Conservation (phyloP, 2,888 invertebrate genomes). For the Harpalus rufipes region DNA sequence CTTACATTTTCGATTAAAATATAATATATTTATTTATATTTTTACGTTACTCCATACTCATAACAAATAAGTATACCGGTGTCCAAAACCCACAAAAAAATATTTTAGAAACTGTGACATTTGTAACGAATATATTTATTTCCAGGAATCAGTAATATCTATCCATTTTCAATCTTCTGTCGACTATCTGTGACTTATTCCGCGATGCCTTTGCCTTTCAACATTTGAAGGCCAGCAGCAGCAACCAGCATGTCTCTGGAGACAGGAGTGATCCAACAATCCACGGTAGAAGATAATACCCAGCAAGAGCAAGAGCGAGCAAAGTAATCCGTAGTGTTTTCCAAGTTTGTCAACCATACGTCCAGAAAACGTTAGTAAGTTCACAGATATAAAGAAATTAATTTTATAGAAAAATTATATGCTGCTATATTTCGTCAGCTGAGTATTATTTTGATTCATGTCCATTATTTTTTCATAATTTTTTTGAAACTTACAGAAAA, state of each 20-base stretch:
- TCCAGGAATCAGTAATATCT: not conserved
- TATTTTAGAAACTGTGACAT: no score
- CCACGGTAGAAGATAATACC: conserved; percentile 1
- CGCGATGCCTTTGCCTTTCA: not conserved
- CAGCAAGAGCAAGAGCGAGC: not conserved
- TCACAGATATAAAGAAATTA: not conserved
- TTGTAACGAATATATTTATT: not conserved
- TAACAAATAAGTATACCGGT: no score
- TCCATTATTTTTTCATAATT: no score
- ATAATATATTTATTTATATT: no score
- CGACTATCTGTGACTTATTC: not conserved
- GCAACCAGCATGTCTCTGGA: not conserved
- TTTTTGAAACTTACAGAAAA: no score
- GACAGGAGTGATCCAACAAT: not conserved
- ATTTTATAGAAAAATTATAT: no score
- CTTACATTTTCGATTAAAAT: no score
- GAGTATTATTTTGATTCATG: no score
- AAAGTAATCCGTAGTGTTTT: not conserved
- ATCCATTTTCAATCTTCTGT: not conserved
- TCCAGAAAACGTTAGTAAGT: not conserved
- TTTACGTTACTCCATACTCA: no score
- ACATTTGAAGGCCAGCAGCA: not conserved
- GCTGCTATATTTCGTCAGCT: no score
- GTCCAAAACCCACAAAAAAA: no score
- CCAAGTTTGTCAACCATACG: not conserved